Base-by-base conservation (phyloP, 2,888 invertebrate genomes). In the Lycophotia porphyrea region DNA sequence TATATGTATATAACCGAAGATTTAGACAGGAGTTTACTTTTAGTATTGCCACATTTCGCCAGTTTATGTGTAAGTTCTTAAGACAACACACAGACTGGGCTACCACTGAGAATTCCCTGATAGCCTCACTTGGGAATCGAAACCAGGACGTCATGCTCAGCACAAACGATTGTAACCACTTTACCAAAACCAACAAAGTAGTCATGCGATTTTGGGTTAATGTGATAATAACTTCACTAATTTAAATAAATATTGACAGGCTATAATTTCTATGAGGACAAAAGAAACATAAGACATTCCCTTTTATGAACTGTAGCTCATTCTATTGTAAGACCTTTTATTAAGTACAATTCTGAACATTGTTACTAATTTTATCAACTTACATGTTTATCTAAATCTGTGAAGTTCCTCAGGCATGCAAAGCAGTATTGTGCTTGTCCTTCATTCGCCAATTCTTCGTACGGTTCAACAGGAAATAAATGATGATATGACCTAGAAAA, bases 391-490 rank as follows among this genome's bases (percentile, higher is more conserved):
- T 98, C 98, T 8, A 95, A 82, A 79, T 97, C 97, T 15, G 94
- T 95, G 81, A 98, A 97, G n/a, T 92, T 90, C 89, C 97, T 98
- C 78, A 98, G 97, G 89, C 98, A 98, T n/a, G 97, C 97, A 90
- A 97, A 98, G 91, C 98, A 98, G 84, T 94, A 95, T 68, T 96
- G 95, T 0, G 96, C 94, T 87, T 97, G 97, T 18, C 97, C 97
- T 49, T 97, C 97, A 82, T 97, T 97, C 0, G 95, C 89, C 49
- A 98, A 86, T 95, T 99, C 99, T 71, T 97, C 97, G 90, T 98
- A 99, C 69, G 98, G 97, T 64, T 98, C 98, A 67, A 99, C 98
- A 0, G 99, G 99, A 93, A 99, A 99, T 81, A 99, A 97, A 95
- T 99, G 99, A 93, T 99, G 99, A 94, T 99, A 99, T 0, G 99